Evolutionary conservation across 2,113 vertebrate species (phyloP).

Genomic region (Spermophilus dauricus): DNA sequence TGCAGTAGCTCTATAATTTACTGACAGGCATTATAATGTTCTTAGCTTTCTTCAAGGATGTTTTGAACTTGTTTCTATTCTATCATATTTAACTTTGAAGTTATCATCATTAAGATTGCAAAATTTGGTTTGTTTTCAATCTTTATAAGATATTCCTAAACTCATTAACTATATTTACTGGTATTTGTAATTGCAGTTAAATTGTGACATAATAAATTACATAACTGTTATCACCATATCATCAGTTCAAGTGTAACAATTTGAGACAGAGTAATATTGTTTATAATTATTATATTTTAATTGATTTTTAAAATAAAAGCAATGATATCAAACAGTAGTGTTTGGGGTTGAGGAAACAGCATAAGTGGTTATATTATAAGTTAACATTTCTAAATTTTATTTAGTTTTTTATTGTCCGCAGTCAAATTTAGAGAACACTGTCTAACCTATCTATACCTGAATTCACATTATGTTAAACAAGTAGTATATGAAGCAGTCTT

Average conservation of each 20-base stretch:
- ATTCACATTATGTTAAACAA: conserved; percentile 2
- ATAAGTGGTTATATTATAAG: not conserved
- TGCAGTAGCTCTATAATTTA: not conserved
- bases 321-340: not conserved
- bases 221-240: not conserved
- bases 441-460: not conserved
- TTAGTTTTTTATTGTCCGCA: not conserved
- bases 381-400: not conserved
- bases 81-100: not conserved
- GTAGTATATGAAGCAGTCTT: not conserved
- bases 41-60: conserved; percentile 20
- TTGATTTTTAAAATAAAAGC: conserved; percentile 32
- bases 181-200: not conserved
- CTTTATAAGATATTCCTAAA: conserved; percentile 47
- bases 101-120: conserved; percentile 10
- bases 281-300: conserved; percentile 46
- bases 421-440: not conserved
- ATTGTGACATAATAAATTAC: not conserved
- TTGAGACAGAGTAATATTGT: not conserved
- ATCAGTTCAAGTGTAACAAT: conserved; percentile 29
- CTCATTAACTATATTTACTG: not conserved
- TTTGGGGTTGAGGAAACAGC: not conserved
- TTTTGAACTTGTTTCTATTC: conserved; percentile 37
- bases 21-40: not conserved
- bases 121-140: conserved; percentile 27